phyloP scores from a whole-genome alignment of 1,140 invertebrate genomes.

The Drosophila paulistorum region DNA sequence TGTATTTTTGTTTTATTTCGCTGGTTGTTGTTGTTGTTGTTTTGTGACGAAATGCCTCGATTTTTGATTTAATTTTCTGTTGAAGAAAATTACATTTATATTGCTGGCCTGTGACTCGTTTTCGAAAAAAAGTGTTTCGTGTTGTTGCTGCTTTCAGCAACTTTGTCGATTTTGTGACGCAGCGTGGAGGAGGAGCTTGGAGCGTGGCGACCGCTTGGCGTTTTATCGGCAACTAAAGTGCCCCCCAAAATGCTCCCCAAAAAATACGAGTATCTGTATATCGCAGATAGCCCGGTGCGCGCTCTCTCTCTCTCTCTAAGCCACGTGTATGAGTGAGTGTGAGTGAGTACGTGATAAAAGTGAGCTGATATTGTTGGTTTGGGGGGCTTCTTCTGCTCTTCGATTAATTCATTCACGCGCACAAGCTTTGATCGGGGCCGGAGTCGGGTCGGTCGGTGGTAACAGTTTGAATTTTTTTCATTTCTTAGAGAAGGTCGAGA shows the following conservation, averaged over 20 bases:
- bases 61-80: slow-evolving; percentile 51
- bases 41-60: slow-evolving; percentile 50
- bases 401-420: slow-evolving; percentile 12
- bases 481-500: slow-evolving; percentile 12
- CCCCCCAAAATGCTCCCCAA: slow-evolving; percentile 22
- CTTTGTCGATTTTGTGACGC: slow-evolving; percentile 19
- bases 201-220: slow-evolving; percentile 62
- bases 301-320: slow-evolving; percentile 7
- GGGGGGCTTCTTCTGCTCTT: background rate
- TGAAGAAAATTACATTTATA: slow-evolving; percentile 61
- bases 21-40: slow-evolving; percentile 16
- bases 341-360: slow-evolving; percentile 12
- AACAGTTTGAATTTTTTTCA: background rate
- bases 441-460: background rate
- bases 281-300: slow-evolving; percentile 45
- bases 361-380: slow-evolving; percentile 7
- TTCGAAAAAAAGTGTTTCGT: slow-evolving; percentile 37
- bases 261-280: slow-evolving; percentile 36
- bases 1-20: background rate
- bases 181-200: slow-evolving; percentile 39
- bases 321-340: slow-evolving; percentile 15
- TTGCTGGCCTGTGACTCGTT: slow-evolving; percentile 62
- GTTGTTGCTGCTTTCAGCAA: slow-evolving; percentile 22
- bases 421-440: background rate
- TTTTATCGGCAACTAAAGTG: slow-evolving; percentile 78